phyloP scores from a whole-genome alignment of 2,797 vertebrate genomes.

The Myiotriccus ornatus region DNA sequence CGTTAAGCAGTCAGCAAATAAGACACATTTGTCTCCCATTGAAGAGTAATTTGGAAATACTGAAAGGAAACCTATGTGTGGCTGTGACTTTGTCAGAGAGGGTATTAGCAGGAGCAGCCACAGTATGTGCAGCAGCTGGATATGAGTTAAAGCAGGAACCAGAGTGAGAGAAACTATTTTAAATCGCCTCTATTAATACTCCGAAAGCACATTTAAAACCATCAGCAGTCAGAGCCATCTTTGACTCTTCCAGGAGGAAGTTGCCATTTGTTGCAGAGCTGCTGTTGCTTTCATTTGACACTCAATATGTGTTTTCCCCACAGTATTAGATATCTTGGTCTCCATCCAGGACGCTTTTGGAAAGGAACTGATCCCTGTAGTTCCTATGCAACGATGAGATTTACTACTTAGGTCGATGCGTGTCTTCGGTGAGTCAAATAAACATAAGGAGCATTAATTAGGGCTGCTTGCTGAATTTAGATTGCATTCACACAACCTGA shows the following conservation, averaged over 20 bases:
- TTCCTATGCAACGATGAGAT: conserved; percentile 46
- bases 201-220: conserved; percentile 36
- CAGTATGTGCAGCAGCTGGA: conserved; percentile 5
- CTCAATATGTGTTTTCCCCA: conserved; percentile 62
- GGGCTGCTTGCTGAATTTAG: conserved; percentile 49
- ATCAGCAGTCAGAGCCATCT: neutral
- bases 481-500: conserved; percentile 39
- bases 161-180: conserved; percentile 39
- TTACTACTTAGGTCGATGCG: neutral
- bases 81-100: conserved; percentile 18
- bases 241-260: conserved; percentile 60
- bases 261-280: conserved; percentile 37
- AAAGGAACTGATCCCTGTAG: conserved; percentile 39
- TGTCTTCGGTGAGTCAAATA: conserved; percentile 27
- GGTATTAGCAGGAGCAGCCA: neutral
- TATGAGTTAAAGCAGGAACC: conserved; percentile 32
- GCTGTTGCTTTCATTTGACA: conserved; percentile 54
- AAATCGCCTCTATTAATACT: conserved; percentile 52
- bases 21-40: conserved; percentile 17
- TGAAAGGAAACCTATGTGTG: neutral
- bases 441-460: conserved; percentile 24
- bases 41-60: conserved; percentile 22
- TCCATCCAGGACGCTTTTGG: conserved; percentile 57
- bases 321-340: conserved; percentile 49
- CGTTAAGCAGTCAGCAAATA: conserved; percentile 20